A percentile compares a stretch with the other conserved stretches of the same genome.
phyloP scores from a whole-genome alignment of 1,140 invertebrate genomes.

The Heliconius himera region DNA sequence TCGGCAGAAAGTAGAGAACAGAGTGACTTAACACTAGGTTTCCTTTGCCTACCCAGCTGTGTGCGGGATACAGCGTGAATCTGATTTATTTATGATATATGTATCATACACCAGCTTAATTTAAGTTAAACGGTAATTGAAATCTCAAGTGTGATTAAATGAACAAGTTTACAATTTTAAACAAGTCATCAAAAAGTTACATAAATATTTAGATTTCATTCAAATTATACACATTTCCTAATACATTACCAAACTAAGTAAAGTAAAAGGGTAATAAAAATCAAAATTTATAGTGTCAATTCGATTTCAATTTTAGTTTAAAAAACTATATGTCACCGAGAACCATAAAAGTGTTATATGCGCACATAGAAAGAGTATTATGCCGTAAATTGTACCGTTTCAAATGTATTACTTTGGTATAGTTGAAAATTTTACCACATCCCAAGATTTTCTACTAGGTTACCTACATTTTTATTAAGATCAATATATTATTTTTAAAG shows the following conservation, averaged over 20 bases:
- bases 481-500: constrained; percentile 18
- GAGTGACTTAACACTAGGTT: too few species aligned
- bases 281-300: constrained; percentile 8
- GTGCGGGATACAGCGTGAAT: too few species aligned
- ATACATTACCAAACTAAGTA: neutral
- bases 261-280: neutral
- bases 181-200: neutral
- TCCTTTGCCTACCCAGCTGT: too few species aligned
- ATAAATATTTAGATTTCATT: neutral
- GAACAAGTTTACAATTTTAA: neutral
- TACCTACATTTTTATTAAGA: constrained; percentile 11
- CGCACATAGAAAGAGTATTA: constrained; percentile 27
- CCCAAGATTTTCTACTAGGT: constrained; percentile 1
- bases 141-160: neutral
- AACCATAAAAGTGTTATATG: constrained; percentile 31
- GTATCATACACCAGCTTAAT: too few species aligned
- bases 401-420: constrained; percentile 20
- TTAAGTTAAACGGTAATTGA: neutral
- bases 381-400: constrained; percentile 21
- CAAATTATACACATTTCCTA: neutral
- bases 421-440: constrained; percentile 15
- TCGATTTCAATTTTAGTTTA: constrained; percentile 26
- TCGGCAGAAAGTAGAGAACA: too few species aligned
- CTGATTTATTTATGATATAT: too few species aligned
- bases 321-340: constrained; percentile 23